Conservation (phyloP, 92 coral and sea anemone genomes). For the Nematostella vectensis region DNA sequence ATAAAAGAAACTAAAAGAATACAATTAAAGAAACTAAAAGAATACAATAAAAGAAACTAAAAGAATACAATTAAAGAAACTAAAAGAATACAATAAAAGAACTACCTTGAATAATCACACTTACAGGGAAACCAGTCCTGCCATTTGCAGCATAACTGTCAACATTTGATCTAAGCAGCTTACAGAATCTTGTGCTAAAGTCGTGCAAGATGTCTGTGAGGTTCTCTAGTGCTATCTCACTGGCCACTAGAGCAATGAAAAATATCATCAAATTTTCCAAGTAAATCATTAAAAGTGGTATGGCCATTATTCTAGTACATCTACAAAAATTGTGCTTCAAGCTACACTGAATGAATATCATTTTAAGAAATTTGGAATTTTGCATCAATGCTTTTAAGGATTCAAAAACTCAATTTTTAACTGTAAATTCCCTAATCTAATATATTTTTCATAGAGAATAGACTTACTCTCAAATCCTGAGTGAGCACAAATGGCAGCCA, state of each 20-base stretch:
- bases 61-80: no score
- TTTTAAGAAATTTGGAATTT: no score
- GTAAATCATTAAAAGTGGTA: background rate
- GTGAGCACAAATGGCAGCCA: conserved; percentile 79
- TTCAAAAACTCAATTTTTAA: no score
- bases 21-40: no score
- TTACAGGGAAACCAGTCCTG: conserved; percentile 78
- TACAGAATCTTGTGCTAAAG: conserved; percentile 67
- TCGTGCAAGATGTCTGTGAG: conserved; percentile 83
- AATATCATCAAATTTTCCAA: conserved; percentile 4
- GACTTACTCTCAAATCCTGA: conserved; percentile 93
- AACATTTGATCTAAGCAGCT: conserved; percentile 58
- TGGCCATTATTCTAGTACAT: background rate
- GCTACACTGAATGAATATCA: no score
- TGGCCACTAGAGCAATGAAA: conserved; percentile 47
- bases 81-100: no score
- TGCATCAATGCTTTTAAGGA: no score
- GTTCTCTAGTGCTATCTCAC: conserved; percentile 78
- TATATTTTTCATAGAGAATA: no score
- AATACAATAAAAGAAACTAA: no score
- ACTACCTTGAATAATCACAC: no score
- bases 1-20: no score
- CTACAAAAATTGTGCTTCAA: background rate
- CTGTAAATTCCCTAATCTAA: no score
- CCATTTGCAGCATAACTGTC: conserved; percentile 86